phyloP scores from a whole-genome alignment of 30 jellyfish, hydroid and myxozoan genomes.

The Clytia hemisphaerica region DNA sequence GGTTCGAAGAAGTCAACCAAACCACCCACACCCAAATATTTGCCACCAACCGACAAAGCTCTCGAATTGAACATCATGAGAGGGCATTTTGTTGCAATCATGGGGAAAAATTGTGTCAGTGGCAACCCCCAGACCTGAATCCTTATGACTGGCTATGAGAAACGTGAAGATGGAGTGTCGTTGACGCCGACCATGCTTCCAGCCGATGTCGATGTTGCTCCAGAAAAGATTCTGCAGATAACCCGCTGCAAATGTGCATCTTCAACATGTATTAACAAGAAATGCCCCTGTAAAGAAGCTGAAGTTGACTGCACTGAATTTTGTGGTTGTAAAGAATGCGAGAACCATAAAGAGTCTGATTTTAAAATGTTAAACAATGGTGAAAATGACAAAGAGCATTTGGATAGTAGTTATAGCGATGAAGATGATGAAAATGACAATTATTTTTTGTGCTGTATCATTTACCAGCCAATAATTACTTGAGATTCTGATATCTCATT shows the following conservation, averaged over 20 bases:
- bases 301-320: background rate
- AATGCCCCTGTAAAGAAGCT: background rate
- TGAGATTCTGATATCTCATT: too few species aligned
- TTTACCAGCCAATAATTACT: too few species aligned
- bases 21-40: background rate
- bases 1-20: background rate
- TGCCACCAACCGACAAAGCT: background rate
- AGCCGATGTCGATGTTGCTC: background rate
- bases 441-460: background rate
- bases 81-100: background rate
- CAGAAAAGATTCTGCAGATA: background rate
- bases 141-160: background rate
- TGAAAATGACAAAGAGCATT: background rate
- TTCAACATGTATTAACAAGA: background rate
- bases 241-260: background rate
- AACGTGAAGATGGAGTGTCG: background rate
- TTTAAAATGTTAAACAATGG: background rate
- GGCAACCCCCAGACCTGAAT: background rate
- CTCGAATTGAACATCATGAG: background rate
- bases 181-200: background rate
- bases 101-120: background rate
- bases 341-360: background rate
- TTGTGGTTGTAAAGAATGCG: background rate
- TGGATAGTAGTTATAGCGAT: background rate
- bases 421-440: background rate